These are phyloP conservation scores for Euzophera pinguis DNA, from an alignment of 2,888 invertebrate species.

Conservation along the genomic window DNA sequence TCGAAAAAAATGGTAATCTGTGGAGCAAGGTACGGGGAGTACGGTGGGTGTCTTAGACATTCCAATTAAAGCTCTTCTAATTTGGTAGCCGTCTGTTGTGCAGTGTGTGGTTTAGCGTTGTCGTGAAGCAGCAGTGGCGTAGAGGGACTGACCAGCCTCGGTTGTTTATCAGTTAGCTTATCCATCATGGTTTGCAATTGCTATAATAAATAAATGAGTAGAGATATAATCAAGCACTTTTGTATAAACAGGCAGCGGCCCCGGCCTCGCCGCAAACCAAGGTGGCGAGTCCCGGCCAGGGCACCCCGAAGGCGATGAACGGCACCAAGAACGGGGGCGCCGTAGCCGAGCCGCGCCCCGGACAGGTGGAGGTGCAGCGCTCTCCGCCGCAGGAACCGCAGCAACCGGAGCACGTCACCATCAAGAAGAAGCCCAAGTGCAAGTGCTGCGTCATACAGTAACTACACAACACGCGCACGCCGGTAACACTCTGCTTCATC, in stretches of 20 bases:
- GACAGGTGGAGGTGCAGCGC: slow-evolving; percentile 85
- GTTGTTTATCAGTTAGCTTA: too few relatives aligned
- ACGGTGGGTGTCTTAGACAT: too few relatives aligned
- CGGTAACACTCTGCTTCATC: slow-evolving; percentile 52
- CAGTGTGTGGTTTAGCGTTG: too few relatives aligned
- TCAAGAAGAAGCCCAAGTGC: slow-evolving; percentile 97
- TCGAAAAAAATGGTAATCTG: too few relatives aligned
- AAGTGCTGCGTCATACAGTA: slow-evolving; percentile 97
- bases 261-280: slow-evolving; percentile 66
- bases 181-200: too few relatives aligned
- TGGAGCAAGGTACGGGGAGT: too few relatives aligned
- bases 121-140: too few relatives aligned
- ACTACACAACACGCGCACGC: slow-evolving; percentile 35
- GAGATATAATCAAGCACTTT: not conserved
- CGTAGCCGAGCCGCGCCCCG: slow-evolving; percentile 58
- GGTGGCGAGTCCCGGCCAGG: slow-evolving; percentile 50
- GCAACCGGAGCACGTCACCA: slow-evolving; percentile 94
- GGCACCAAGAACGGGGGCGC: slow-evolving; percentile 72
- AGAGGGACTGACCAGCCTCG: too few relatives aligned
- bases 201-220: too few relatives aligned
- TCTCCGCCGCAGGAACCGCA: slow-evolving; percentile 87
- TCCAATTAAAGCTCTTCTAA: too few relatives aligned
- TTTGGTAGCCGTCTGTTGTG: too few relatives aligned
- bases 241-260: slow-evolving; percentile 46
- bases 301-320: slow-evolving; percentile 63